Evolutionary conservation across 2,797 vertebrate genomes (phyloP).

Genomic region (Sebastes matsubarae): DNA sequence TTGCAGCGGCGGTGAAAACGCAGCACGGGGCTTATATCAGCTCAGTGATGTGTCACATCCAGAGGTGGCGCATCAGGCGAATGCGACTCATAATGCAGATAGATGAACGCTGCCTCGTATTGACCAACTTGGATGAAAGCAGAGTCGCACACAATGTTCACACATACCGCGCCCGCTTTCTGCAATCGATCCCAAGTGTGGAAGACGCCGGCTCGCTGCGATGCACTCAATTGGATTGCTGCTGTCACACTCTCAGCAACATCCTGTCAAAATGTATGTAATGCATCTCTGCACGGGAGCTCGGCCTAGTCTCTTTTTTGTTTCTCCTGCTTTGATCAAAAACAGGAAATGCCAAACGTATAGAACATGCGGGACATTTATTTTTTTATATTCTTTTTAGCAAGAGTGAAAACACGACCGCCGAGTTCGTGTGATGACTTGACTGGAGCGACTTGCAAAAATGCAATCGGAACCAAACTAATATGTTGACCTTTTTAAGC

Average conservation of each 20-base stretch:
- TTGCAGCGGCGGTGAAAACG: neutral
- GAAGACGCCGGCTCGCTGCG: slow-evolving; percentile 15
- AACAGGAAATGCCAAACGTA: neutral
- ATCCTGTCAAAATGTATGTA: neutral
- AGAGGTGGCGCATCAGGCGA: slow-evolving; percentile 32
- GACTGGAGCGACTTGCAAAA: slow-evolving; percentile 32
- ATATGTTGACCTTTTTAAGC: slow-evolving; percentile 81
- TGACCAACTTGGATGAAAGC: slow-evolving; percentile 57
- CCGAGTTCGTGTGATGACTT: slow-evolving; percentile 4
- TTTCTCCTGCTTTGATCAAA: slow-evolving; percentile 11
- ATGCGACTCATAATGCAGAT: slow-evolving; percentile 24
- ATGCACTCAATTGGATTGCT: slow-evolving; percentile 34
- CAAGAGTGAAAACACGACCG: slow-evolving; percentile 4
- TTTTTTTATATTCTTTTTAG: neutral
- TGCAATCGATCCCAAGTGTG: slow-evolving; percentile 46
- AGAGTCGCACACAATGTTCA: slow-evolving; percentile 53
- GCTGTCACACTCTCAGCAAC: slow-evolving; percentile 24
- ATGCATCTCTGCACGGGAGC: neutral
- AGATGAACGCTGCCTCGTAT: slow-evolving; percentile 35
- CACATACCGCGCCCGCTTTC: slow-evolving; percentile 28
- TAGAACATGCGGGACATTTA: neutral
- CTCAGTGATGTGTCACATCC: slow-evolving; percentile 1
- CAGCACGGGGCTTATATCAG: slow-evolving; percentile 1
- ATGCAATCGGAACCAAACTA: slow-evolving; percentile 57
- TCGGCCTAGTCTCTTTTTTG: neutral